Evolutionary conservation across 2,888 invertebrate species (phyloP).

Genomic region (Ichneumoninae sp.): DNA sequence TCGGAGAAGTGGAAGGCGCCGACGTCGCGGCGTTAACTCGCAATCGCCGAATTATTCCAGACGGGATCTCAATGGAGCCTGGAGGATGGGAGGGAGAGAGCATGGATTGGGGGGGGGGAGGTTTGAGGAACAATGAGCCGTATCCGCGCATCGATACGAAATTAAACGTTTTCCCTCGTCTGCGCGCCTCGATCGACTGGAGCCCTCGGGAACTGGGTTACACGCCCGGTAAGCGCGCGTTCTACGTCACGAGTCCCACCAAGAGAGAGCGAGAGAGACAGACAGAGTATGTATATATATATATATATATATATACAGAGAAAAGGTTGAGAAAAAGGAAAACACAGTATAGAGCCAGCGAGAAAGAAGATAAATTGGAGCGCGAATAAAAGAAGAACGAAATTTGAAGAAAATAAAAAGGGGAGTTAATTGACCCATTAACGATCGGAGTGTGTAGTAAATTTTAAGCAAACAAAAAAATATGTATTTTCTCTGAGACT

Average conservation of each 20-base stretch:
- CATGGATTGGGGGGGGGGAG: not conserved
- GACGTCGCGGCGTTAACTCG: conserved; percentile 3
- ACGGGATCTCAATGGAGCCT: conserved; percentile 31
- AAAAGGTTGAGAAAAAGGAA: conserved; percentile 12
- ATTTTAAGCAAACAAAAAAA: not conserved
- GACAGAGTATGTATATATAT: not conserved
- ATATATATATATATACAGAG: not conserved
- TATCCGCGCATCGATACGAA: conserved; percentile 55
- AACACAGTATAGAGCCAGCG: not conserved
- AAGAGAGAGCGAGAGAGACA: conserved; percentile 1
- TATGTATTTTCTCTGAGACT: not conserved
- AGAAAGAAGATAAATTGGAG: conserved; percentile 22
- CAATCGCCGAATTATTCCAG: conserved; percentile 42
- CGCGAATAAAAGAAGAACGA: conserved; percentile 29
- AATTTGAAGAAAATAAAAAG: conserved; percentile 17
- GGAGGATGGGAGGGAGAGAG: not conserved
- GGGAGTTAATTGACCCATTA: not conserved
- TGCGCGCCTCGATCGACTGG: conserved; percentile 56
- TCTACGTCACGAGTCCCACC: conserved; percentile 38
- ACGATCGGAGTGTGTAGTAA: not conserved
- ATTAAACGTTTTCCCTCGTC: conserved; percentile 63
- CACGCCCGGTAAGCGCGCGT: conserved; percentile 57
- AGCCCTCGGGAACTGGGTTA: conserved; percentile 68
- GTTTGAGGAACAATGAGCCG: conserved; percentile 46
- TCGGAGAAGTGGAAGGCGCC: conserved; percentile 29